A percentile compares a stretch with the other conserved stretches of the same genome.
Conservation (phyloP, 2,113 vertebrate genomes). For the Erinaceus europaeus region DNA sequence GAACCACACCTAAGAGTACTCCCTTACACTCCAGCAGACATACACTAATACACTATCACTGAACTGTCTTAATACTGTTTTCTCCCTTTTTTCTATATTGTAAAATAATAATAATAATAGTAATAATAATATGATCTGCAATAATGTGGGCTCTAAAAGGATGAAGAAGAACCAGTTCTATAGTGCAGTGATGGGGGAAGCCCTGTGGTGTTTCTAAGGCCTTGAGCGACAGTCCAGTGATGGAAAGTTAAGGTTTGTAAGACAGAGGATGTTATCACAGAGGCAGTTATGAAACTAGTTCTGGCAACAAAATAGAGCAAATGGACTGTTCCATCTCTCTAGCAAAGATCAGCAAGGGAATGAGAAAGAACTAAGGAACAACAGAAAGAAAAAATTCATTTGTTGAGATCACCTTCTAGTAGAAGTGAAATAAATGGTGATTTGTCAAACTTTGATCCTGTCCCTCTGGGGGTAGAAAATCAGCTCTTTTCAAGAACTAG, state of each 20-base stretch:
- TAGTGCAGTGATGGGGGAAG: background rate
- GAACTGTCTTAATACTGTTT: too few relatives aligned
- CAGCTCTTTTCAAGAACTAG: background rate
- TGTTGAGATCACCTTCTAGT: constrained; percentile 14
- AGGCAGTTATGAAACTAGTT: background rate
- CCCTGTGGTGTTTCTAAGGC: background rate
- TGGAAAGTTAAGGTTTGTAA: background rate
- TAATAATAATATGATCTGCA: background rate
- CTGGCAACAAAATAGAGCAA: constrained; percentile 7
- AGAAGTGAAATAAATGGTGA: constrained; percentile 12
- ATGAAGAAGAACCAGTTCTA: background rate
- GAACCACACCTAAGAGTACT: too few relatives aligned
- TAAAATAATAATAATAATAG: too few relatives aligned
- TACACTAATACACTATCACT: too few relatives aligned
- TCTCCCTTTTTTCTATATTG: too few relatives aligned
- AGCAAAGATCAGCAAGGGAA: background rate
- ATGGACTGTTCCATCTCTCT: background rate
- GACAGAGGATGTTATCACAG: background rate
- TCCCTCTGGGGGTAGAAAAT: background rate
- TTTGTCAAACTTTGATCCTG: background rate
- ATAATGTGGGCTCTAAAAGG: background rate
- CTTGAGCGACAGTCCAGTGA: background rate
- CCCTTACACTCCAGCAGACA: too few relatives aligned
- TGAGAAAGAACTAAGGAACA: background rate
- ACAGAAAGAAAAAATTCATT: constrained; percentile 13